A percentile compares a stretch with the other conserved stretches of the same genome.
Evolutionary conservation across 2,888 invertebrate species (phyloP).

Genomic region (Oscheius onirici): DNA sequence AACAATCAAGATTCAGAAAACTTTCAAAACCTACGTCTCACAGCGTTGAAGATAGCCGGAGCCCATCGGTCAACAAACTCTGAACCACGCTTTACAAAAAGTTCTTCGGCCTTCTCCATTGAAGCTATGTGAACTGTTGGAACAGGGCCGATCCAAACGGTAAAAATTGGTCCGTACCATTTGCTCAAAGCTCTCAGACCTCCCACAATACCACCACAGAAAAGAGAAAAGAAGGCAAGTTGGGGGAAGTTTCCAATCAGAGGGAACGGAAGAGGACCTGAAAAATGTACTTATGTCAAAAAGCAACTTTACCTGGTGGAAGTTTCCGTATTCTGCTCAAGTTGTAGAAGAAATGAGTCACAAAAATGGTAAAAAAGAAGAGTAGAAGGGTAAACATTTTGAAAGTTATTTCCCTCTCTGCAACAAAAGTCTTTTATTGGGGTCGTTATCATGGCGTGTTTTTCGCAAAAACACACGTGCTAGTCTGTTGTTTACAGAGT

Average conservation of each 20-base stretch:
- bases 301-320: background rate
- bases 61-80: slow-evolving; percentile 28
- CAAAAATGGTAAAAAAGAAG: too few relatives aligned
- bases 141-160: slow-evolving; percentile 50
- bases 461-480: too few relatives aligned
- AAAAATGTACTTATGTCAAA: background rate
- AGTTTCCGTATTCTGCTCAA: background rate
- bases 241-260: slow-evolving; percentile 45
- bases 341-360: too few relatives aligned
- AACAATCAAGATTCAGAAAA: background rate
- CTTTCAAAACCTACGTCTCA: slow-evolving; percentile 20
- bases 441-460: too few relatives aligned
- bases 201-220: slow-evolving; percentile 36
- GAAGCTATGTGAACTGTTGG: slow-evolving; percentile 45
- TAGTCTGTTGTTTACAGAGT: too few relatives aligned
- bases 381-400: too few relatives aligned
- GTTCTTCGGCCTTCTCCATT: slow-evolving; percentile 42
- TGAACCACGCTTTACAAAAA: slow-evolving; percentile 22
- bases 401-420: too few relatives aligned
- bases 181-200: slow-evolving; percentile 28
- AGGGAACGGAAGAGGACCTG: slow-evolving; percentile 41
- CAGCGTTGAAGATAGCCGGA: slow-evolving; percentile 16
- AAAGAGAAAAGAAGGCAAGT: slow-evolving; percentile 24
- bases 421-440: too few relatives aligned
- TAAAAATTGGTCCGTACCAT: slow-evolving; percentile 45